Percentiles rank a stretch among this genome's conserved stretches.
Evolutionary conservation across 2,888 invertebrate genomes (phyloP).

Genomic region (Dryobotodes eremita): DNA sequence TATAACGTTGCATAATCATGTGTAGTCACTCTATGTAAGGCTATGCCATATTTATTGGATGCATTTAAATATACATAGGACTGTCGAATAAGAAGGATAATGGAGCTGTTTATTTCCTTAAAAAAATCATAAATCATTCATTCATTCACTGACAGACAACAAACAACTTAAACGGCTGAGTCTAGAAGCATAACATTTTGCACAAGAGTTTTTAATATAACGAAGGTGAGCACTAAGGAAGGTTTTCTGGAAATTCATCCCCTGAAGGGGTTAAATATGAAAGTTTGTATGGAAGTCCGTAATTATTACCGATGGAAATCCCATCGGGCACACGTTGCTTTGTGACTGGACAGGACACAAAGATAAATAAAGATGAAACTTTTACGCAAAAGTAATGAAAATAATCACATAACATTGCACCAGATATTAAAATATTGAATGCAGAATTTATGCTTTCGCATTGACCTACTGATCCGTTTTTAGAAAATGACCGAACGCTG

Average conservation of each 20-base stretch:
- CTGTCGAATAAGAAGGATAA: background rate
- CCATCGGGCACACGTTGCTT: background rate
- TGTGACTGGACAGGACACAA: no score
- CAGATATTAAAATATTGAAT: slow-evolving; percentile 28
- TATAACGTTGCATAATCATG: slow-evolving; percentile 46
- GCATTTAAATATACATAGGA: slow-evolving; percentile 32
- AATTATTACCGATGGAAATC: background rate
- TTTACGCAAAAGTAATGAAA: slow-evolving; percentile 17
- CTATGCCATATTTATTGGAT: slow-evolving; percentile 25
- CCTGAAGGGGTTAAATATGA: background rate
- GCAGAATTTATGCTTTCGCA: slow-evolving; percentile 23
- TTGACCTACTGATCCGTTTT: slow-evolving; percentile 46
- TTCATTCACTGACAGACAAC: no score
- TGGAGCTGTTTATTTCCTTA: background rate
- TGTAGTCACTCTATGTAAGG: background rate
- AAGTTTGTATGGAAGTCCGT: background rate
- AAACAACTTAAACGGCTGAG: background rate
- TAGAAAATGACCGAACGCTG: background rate
- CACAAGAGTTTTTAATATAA: background rate
- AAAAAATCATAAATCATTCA: background rate
- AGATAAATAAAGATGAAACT: slow-evolving; percentile 3
- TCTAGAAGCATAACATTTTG: no score
- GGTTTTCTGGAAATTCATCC: background rate
- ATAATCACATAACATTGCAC: slow-evolving; percentile 6
- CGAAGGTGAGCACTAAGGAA: background rate